phyloP scores from a whole-genome alignment of 2,113 vertebrate species.

The Gopherus flavomarginatus region DNA sequence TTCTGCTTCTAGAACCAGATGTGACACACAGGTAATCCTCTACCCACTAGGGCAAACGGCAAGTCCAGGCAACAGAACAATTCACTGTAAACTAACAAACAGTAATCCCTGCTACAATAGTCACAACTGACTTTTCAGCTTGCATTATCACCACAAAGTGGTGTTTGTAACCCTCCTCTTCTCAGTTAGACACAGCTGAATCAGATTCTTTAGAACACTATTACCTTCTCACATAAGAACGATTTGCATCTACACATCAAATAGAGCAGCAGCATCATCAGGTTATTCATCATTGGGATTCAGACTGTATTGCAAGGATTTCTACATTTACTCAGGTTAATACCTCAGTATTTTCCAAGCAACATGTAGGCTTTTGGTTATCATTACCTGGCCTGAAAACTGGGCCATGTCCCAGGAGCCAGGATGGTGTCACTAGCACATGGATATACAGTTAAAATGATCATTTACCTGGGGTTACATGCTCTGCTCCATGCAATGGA shows the following conservation, averaged over 20 bases:
- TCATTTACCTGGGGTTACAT: rapidly evolving
- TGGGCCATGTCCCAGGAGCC: neutral
- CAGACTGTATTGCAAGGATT: conserved; percentile 27
- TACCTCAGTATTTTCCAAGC: conserved; percentile 1
- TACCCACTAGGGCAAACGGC: neutral
- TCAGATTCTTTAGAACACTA: neutral
- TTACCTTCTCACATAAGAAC: neutral
- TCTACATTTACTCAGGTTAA: conserved; percentile 45
- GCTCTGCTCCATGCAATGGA: conserved; percentile 6
- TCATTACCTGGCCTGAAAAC: conserved; percentile 6
- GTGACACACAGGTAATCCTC: neutral
- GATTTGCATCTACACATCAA: neutral
- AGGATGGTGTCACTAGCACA: rapidly evolving
- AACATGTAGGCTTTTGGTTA: neutral
- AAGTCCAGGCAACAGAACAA: neutral
- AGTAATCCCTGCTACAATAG: neutral
- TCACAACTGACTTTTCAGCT: neutral
- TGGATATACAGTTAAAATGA: conserved; percentile 11
- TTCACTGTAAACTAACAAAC: neutral
- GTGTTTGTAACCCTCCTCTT: neutral
- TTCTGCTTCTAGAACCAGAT: neutral
- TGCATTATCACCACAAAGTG: neutral
- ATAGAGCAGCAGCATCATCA: neutral
- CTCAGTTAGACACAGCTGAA: neutral
- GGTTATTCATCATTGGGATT: neutral